phyloP scores from a whole-genome alignment of 2,113 vertebrate species.

The Corvus cornix region DNA sequence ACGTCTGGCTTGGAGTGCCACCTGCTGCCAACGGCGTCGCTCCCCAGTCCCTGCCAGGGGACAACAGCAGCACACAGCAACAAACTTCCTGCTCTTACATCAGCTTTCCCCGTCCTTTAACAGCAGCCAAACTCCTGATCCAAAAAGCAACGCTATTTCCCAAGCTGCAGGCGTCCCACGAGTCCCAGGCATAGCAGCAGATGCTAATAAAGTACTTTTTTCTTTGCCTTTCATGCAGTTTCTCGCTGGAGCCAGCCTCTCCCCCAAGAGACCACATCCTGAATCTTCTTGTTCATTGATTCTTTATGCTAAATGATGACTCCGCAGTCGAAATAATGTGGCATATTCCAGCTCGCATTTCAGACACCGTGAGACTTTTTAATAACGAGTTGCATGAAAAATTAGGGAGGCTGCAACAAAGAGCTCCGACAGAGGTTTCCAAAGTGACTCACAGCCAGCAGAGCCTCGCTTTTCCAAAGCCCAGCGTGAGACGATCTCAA shows the following conservation, averaged over 20 bases:
- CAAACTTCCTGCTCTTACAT: not conserved
- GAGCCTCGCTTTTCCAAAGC: slow-evolving; percentile 26
- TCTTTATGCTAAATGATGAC: slow-evolving; percentile 48
- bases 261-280: slow-evolving; percentile 41
- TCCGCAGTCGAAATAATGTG: slow-evolving; percentile 19
- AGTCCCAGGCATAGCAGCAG: slow-evolving; percentile 22
- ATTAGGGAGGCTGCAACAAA: slow-evolving; percentile 55
- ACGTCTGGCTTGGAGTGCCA: slow-evolving; percentile 64
- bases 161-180: slow-evolving; percentile 20
- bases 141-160: slow-evolving; percentile 29
- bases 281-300: slow-evolving; percentile 47
- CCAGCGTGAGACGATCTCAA: slow-evolving; percentile 10
- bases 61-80: not conserved
- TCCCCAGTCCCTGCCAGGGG: not conserved
- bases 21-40: slow-evolving; percentile 34
- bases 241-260: not conserved
- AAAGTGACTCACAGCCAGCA: slow-evolving; percentile 38
- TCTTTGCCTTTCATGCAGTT: slow-evolving; percentile 17
- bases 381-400: slow-evolving; percentile 58
- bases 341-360: slow-evolving; percentile 20
- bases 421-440: slow-evolving; percentile 33
- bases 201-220: slow-evolving; percentile 32
- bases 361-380: slow-evolving; percentile 49
- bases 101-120: not conserved
- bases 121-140: slow-evolving; percentile 12